Evolutionary conservation across 2,888 invertebrate genomes (phyloP).

Genomic region (Lymantria dispar): DNA sequence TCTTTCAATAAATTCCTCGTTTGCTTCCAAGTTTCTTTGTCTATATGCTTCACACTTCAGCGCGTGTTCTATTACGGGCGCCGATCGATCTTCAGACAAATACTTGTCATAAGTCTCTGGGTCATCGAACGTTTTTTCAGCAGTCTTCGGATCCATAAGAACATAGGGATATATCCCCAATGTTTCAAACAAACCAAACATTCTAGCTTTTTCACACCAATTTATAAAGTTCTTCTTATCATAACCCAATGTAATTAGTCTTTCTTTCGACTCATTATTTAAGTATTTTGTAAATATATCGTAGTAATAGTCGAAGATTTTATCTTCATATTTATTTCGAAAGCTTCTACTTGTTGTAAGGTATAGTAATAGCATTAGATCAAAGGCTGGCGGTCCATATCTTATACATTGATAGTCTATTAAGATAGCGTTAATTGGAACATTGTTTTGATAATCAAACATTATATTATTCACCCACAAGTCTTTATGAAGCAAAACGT

Average conservation of each 20-base stretch:
- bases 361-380: constrained; percentile 54
- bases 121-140: constrained; percentile 40
- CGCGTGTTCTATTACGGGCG: constrained; percentile 41
- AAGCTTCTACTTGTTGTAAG: constrained; percentile 51
- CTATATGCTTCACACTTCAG: constrained; percentile 30
- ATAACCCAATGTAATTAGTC: constrained; percentile 42
- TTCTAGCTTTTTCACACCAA: constrained; percentile 44
- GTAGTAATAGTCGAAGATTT: constrained; percentile 49
- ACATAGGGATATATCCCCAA: constrained; percentile 36
- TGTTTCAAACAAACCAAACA: constrained; percentile 40
- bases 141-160: constrained; percentile 42
- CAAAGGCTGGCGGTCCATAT: constrained; percentile 65
- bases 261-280: constrained; percentile 36
- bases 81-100: constrained; percentile 36
- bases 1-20: constrained; percentile 56
- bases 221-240: constrained; percentile 32
- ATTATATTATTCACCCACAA: constrained; percentile 69
- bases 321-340: constrained; percentile 45
- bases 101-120: constrained; percentile 39
- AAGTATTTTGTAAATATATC: constrained; percentile 41
- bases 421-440: constrained; percentile 50
- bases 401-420: constrained; percentile 65
- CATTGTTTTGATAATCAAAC: constrained; percentile 51
- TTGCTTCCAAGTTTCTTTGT: constrained; percentile 43
- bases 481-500: constrained; percentile 64